Conservation (phyloP, 2,888 invertebrate species). For the Nemoura dubitans region DNA sequence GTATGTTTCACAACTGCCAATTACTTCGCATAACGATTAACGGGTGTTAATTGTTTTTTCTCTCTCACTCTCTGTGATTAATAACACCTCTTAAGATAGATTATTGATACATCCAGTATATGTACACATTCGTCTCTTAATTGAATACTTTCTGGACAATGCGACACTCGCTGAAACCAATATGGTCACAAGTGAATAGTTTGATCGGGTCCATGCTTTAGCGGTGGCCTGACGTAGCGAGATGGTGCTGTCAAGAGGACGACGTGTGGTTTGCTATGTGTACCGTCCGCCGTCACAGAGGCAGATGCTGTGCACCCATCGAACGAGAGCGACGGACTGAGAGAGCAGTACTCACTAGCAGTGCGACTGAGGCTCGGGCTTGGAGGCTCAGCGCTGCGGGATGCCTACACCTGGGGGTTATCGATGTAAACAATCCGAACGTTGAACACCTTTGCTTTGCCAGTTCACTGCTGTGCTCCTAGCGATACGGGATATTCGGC, state of each 20-base stretch:
- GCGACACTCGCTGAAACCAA: neutral
- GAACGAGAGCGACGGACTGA: neutral
- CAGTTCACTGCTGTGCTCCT: no score
- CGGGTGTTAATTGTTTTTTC: neutral
- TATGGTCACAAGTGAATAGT: neutral
- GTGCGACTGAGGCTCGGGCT: no score
- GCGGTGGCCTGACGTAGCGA: neutral
- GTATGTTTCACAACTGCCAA: neutral
- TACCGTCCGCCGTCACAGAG: no score
- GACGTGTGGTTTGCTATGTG: no score
- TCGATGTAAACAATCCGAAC: no score
- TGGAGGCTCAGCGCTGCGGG: no score
- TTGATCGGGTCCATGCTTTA: neutral
- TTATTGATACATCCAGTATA: neutral
- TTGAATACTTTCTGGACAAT: neutral
- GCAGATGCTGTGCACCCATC: neutral
- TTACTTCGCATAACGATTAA: neutral
- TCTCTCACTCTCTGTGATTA: neutral
- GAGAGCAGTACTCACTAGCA: no score
- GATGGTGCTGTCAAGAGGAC: neutral
- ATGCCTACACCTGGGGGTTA: no score
- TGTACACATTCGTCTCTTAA: neutral
- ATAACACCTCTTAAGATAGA: neutral
- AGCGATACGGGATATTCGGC: no score
- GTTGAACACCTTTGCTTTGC: no score